Evolutionary conservation across 2,888 invertebrate species (phyloP).

Genomic region (Adelognathus sp.): DNA sequence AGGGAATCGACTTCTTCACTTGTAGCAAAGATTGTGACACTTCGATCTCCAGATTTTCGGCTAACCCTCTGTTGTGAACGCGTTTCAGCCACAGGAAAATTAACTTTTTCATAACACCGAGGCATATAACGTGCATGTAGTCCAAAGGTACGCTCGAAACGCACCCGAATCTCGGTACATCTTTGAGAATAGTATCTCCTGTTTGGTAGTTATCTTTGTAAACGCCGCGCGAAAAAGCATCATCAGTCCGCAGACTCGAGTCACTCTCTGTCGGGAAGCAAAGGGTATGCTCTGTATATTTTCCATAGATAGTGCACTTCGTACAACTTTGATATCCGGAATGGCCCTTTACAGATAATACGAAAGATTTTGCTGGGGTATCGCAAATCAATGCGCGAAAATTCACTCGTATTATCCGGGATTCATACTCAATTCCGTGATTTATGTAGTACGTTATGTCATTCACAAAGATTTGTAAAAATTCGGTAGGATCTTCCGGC

Average conservation of each 20-base stretch:
- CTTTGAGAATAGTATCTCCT: not conserved
- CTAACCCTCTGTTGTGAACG: not conserved
- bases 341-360: not conserved
- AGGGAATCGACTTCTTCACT: not conserved
- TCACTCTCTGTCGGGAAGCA: not conserved
- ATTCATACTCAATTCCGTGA: not conserved
- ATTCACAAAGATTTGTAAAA: not conserved
- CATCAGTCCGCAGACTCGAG: not conserved
- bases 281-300: not conserved
- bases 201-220: not conserved
- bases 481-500: not conserved
- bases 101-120: not conserved
- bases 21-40: not conserved
- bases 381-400: not conserved
- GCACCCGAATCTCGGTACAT: not conserved
- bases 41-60: not conserved
- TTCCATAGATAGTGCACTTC: constrained; percentile 2
- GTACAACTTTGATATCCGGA: constrained; percentile 4
- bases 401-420: not conserved
- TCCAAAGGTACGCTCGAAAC: not conserved
- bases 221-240: not conserved
- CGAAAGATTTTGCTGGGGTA: constrained; percentile 6
- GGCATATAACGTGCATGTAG: constrained; percentile 4
- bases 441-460: not conserved
- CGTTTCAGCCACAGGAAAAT: not conserved